Evolutionary conservation across 2,113 vertebrate species (phyloP).

Genomic region (Alaudala cheleensis): DNA sequence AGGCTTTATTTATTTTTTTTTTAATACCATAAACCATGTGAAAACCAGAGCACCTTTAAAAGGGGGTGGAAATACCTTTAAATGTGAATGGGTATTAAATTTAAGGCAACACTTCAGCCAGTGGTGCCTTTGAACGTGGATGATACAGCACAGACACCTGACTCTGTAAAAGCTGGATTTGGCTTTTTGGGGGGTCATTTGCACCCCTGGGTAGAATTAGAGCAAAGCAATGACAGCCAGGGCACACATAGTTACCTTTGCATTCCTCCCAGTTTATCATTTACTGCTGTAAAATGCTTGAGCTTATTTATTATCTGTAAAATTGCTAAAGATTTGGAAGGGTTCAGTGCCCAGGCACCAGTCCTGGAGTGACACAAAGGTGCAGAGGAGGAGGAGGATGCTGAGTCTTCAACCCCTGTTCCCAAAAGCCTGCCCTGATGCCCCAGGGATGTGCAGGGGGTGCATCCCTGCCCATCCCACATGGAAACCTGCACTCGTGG

Average conservation of each 20-base stretch:
- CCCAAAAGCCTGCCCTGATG: not conserved
- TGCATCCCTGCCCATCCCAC: not conserved
- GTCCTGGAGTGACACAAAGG: accelerated
- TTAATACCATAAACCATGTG: not conserved
- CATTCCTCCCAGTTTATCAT: not conserved
- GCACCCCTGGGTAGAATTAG: not conserved
- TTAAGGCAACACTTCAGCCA: not conserved
- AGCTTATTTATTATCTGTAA: not conserved
- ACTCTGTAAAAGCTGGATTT: not conserved
- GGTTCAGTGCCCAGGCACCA: not conserved
- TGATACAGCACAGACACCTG: not conserved
- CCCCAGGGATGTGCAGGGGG: not conserved
- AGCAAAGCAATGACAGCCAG: not conserved
- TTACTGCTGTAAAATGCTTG: accelerated
- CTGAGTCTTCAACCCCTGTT: not conserved
- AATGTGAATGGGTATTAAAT: not conserved
- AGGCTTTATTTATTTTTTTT: not conserved
- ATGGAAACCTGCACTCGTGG: not conserved
- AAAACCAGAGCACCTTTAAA: not conserved
- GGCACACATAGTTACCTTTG: not conserved
- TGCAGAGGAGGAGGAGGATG: not conserved
- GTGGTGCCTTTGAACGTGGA: accelerated
- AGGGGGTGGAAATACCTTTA: not conserved
- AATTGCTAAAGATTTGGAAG: not conserved
- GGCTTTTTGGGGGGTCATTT: not conserved